phyloP scores from a whole-genome alignment of 53 echinoderm and acorn worm species.

The Paracentrotus lividus region DNA sequence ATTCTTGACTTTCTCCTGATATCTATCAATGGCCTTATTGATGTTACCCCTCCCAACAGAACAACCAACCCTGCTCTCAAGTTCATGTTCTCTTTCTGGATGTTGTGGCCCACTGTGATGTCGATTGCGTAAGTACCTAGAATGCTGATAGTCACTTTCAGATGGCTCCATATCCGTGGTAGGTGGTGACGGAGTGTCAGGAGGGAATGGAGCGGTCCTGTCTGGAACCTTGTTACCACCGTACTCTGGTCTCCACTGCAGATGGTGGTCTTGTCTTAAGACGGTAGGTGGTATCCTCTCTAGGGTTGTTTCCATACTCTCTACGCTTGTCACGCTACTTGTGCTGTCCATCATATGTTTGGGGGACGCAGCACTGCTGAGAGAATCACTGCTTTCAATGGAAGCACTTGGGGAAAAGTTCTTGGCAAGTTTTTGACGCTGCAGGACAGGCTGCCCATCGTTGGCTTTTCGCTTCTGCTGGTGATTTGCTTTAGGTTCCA shows the following conservation, averaged over 20 bases:
- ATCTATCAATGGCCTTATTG: conserved; percentile 27
- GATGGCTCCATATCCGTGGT: conserved; percentile 67
- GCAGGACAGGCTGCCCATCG: conserved; percentile 58
- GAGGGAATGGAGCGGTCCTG: conserved; percentile 31
- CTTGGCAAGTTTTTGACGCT: conserved; percentile 79
- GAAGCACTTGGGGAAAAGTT: conserved; percentile 65
- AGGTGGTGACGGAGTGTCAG: conserved; percentile 66
- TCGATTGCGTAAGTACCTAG: conserved; percentile 24
- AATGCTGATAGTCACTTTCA: conserved; percentile 58
- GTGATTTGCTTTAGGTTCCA: conserved; percentile 82
- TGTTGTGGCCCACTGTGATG: conserved; percentile 32
- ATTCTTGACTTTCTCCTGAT: conserved; percentile 55
- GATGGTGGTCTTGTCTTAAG: background rate
- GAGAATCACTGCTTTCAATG: conserved; percentile 40
- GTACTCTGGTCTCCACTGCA: conserved; percentile 67
- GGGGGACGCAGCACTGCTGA: conserved; percentile 40
- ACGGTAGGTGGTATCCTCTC: conserved; percentile 77
- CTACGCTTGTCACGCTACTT: conserved; percentile 80
- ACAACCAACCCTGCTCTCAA: background rate
- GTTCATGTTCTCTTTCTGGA: conserved; percentile 41
- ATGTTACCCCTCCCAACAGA: background rate
- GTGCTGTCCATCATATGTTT: conserved; percentile 74
- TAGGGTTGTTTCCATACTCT: conserved; percentile 89
- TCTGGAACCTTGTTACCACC: conserved; percentile 30
- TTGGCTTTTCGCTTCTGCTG: conserved; percentile 90